Conservation (phyloP, 2,113 vertebrate genomes). For the Conger conger region DNA sequence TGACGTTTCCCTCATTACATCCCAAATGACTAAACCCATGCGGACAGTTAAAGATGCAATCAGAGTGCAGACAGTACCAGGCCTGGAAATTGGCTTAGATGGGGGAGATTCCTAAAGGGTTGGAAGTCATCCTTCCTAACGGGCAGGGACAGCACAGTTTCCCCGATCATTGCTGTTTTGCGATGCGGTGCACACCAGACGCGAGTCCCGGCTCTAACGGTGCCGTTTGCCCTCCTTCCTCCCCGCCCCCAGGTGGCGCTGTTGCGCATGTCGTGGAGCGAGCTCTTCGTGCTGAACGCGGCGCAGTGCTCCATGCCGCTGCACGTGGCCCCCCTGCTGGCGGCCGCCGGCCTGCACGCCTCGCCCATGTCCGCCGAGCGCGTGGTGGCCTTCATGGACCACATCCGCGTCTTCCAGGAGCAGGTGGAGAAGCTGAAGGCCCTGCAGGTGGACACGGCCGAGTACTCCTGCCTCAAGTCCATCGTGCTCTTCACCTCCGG, state of each 20-base stretch:
- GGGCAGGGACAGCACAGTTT: too few relatives aligned
- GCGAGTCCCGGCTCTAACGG: background rate
- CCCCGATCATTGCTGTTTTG: too few relatives aligned
- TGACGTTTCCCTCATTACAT: background rate
- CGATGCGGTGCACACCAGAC: too few relatives aligned
- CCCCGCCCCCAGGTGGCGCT: slow-evolving; percentile 67
- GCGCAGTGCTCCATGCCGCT: slow-evolving; percentile 84
- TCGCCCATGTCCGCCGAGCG: slow-evolving; percentile 80
- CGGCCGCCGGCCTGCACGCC: slow-evolving; percentile 79
- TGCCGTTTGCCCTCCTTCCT: background rate
- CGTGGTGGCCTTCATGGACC: slow-evolving; percentile 84
- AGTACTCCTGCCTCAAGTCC: slow-evolving; percentile 83
- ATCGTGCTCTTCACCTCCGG: slow-evolving; percentile 82
- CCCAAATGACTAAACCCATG: background rate
- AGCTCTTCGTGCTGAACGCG: slow-evolving; percentile 82
- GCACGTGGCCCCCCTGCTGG: slow-evolving; percentile 78
- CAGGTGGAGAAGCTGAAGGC: slow-evolving; percentile 85
- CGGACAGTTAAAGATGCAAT: too few relatives aligned
- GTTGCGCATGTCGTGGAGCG: slow-evolving; percentile 82
- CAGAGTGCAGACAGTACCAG: too few relatives aligned
- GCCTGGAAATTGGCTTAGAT: background rate
- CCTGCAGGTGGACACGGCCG: slow-evolving; percentile 79
- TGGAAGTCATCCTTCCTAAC: background rate
- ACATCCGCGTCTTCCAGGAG: slow-evolving; percentile 83
- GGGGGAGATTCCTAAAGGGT: background rate